Conservation (phyloP, 92 coral and sea anemone genomes). For the Paragorgia papillata region DNA sequence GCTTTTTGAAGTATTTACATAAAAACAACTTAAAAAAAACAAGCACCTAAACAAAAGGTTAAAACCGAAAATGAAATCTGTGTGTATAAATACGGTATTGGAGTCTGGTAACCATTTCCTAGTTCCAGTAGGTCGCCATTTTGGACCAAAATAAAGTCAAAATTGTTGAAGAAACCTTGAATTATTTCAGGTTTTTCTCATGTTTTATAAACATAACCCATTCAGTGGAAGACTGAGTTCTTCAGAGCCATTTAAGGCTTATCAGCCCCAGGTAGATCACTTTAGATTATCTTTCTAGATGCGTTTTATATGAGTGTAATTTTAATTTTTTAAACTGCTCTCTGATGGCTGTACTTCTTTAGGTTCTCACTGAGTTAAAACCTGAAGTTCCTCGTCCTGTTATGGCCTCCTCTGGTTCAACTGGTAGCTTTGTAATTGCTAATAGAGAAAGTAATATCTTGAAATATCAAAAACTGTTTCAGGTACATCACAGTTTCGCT, state of each 20-base stretch:
- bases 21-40: too few relatives aligned
- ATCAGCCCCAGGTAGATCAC: conserved; percentile 88
- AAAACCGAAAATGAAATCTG: too few relatives aligned
- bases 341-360: too few relatives aligned
- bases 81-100: too few relatives aligned
- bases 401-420: conserved; percentile 41
- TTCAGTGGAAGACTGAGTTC: conserved; percentile 80
- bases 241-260: conserved; percentile 83
- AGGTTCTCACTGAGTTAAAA: conserved; percentile 41
- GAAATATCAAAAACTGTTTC: conserved; percentile 54
- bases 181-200: conserved; percentile 43
- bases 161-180: neutral
- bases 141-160: neutral
- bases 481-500: too few relatives aligned
- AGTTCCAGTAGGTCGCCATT: conserved; percentile 24
- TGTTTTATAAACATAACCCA: conserved; percentile 92
- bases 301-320: neutral
- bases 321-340: conserved; percentile 1
- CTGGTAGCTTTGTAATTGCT: conserved; percentile 34
- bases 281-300: neutral
- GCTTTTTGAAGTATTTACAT: too few relatives aligned
- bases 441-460: conserved; percentile 45
- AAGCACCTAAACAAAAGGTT: too few relatives aligned
- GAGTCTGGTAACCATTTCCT: conserved; percentile 13
- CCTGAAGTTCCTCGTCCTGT: conserved; percentile 46